A percentile compares a stretch with the other conserved stretches of the same genome.
These are phyloP conservation scores for Cyprinus carpio DNA, from an alignment of 2,113 vertebrate species.

Conservation along the genomic window DNA sequence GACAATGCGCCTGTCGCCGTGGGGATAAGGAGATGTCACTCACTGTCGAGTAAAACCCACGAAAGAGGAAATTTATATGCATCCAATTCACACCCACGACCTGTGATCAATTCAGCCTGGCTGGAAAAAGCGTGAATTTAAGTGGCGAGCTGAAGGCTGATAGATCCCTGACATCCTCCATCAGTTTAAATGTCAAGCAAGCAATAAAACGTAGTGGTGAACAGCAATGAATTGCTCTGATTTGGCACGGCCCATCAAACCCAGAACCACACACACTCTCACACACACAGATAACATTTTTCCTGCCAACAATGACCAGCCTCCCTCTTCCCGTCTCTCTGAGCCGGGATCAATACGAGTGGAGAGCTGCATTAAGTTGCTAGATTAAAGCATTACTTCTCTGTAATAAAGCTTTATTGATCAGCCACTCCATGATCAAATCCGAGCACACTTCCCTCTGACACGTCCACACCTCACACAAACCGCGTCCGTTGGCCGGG, in stretches of 20 bases:
- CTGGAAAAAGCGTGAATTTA: constrained; percentile 12
- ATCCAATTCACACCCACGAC: constrained; percentile 2
- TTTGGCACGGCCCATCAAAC: constrained; percentile 49
- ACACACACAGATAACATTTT: constrained; percentile 60
- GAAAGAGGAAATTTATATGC: constrained; percentile 12
- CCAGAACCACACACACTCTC: constrained; percentile 52
- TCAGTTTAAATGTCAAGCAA: constrained; percentile 59
- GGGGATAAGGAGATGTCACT: constrained; percentile 29
- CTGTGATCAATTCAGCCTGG: constrained; percentile 6
- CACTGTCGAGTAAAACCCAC: not conserved
- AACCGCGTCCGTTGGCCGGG: no score
- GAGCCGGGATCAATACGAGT: constrained; percentile 79
- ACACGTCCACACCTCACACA: constrained; percentile 40
- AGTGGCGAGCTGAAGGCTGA: constrained; percentile 58
- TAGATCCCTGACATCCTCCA: constrained; percentile 54
- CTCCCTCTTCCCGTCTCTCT: constrained; percentile 58
- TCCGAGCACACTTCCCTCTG: constrained; percentile 51
- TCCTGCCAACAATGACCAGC: constrained; percentile 67
- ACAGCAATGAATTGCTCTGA: constrained; percentile 51
- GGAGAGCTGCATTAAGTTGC: constrained; percentile 77
- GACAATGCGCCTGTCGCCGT: not conserved
- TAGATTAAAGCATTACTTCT: constrained; percentile 77
- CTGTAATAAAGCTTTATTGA: constrained; percentile 53
- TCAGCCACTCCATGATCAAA: constrained; percentile 46
- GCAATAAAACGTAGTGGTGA: constrained; percentile 45